Evolutionary conservation across 2,113 vertebrate genomes (phyloP), one percentile per base, ranked within the genome.

Genomic region (Erythrocercus mccallii): DNA sequence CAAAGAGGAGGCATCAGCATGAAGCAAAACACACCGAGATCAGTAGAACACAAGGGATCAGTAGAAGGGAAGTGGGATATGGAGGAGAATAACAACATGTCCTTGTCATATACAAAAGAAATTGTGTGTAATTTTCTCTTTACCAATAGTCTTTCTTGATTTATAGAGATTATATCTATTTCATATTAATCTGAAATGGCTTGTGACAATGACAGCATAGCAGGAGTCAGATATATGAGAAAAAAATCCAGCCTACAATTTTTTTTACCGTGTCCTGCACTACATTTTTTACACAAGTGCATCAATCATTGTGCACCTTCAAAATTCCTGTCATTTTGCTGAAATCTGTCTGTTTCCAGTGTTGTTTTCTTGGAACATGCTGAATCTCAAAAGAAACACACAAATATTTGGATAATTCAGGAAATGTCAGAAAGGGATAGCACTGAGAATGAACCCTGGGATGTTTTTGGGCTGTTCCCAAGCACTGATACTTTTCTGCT

Each of bases 321-420:
- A 81, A 83, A 91, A 78, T 25, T 60, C 27, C 45, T 69, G 21
- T 74, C 7, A 47, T 87, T 92, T 86, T 90, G 51, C 33, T 3
- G 35, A 54, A 90, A 83, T 85, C 8, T 72, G 21, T 71, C 65
- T 51, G 12, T 58, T 88, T 85, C 40, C 30, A 69, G 30, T 30
- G 40, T 28, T 95, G 28, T 89, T 91, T 90, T 42, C 50, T 65
- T 45, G 64, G 74, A 86, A 91, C 56, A 50, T 70, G 45, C 90
- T 83, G 84, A 88, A 30, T 93, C 81, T 91, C 90, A 83, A 62
- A 91, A 78, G 74, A 88, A 95, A 83, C 81, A 70, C 58, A 60
- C 90, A 94, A 96, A 95, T 90, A 96, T 94, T 95, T 93, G 48
- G 68, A 92, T 90, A 92, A 94, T 92, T 95, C 58, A 86, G 85